Evolutionary conservation across 1,140 invertebrate species (phyloP).

Genomic region (Temnothorax curvispinosus): DNA sequence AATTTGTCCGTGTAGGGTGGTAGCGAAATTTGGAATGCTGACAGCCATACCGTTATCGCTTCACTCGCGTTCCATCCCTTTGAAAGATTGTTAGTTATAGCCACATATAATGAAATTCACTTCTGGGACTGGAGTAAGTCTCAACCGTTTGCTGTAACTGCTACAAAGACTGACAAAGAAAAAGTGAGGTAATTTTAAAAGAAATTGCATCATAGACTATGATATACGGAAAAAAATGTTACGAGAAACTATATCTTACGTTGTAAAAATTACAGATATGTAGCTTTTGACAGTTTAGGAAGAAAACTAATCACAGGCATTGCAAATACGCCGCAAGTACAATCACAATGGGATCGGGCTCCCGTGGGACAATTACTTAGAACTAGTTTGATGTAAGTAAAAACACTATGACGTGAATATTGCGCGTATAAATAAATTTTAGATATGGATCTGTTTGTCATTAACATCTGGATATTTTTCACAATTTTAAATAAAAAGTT

Average conservation of each 20-base stretch:
- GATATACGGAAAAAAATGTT: slow-evolving; percentile 31
- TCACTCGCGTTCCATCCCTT: slow-evolving; percentile 95
- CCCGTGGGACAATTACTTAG: slow-evolving; percentile 76
- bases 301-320: slow-evolving; percentile 95
- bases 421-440: slow-evolving; percentile 3
- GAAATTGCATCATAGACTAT: slow-evolving; percentile 37
- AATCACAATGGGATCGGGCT: slow-evolving; percentile 86
- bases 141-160: slow-evolving; percentile 91
- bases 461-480: background rate
- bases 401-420: slow-evolving; percentile 2
- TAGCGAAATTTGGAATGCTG: slow-evolving; percentile 93
- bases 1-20: slow-evolving; percentile 88
- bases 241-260: background rate
- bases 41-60: slow-evolving; percentile 91
- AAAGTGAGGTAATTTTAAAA: slow-evolving; percentile 89
- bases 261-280: slow-evolving; percentile 88
- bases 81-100: slow-evolving; percentile 93
- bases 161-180: slow-evolving; percentile 90
- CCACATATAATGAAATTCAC: slow-evolving; percentile 93
- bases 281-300: slow-evolving; percentile 93
- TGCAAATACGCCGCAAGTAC: slow-evolving; percentile 87
- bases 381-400: slow-evolving; percentile 67
- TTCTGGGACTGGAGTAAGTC: slow-evolving; percentile 96
- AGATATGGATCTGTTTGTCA: background rate
- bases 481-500: background rate